Evolutionary conservation across 1,140 invertebrate genomes (phyloP).

Genomic region (Portunus trituberculatus): DNA sequence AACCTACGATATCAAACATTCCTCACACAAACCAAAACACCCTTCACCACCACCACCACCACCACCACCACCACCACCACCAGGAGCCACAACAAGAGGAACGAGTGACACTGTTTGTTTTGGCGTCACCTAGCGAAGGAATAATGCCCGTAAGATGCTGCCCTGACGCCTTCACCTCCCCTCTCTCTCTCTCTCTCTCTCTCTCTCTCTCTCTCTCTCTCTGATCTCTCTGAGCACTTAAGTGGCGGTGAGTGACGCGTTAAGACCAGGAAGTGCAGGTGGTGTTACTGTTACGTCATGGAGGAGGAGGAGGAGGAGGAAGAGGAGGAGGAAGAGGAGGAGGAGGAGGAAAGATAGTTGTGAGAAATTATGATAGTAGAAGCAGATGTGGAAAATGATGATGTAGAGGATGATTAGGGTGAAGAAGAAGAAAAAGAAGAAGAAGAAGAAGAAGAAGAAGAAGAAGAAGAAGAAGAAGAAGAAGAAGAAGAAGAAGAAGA

Average conservation of each 20-base stretch:
- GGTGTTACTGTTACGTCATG: not conserved
- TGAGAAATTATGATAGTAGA: not conserved
- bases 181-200: slow-evolving; percentile 1
- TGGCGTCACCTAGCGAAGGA: not conserved
- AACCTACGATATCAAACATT: not conserved
- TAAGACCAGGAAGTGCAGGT: not conserved
- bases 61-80: not conserved
- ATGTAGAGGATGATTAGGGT: no score
- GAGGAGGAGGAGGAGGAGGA: not conserved
- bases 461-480: no score
- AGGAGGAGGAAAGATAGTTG: not conserved
- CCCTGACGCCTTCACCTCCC: not conserved
- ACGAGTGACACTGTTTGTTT: slow-evolving; percentile 46
- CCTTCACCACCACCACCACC: not conserved
- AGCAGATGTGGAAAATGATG: no score
- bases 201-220: slow-evolving; percentile 14
- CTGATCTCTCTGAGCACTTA: not conserved
- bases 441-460: no score
- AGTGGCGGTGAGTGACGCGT: not conserved
- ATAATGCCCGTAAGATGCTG: not conserved
- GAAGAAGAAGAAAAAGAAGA: no score
- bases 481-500: no score
- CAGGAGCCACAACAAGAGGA: not conserved
- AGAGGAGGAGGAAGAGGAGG: not conserved
- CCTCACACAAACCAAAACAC: not conserved